Base-by-base conservation (phyloP, 2,888 invertebrate genomes). In the Anarsia innoxiella region DNA sequence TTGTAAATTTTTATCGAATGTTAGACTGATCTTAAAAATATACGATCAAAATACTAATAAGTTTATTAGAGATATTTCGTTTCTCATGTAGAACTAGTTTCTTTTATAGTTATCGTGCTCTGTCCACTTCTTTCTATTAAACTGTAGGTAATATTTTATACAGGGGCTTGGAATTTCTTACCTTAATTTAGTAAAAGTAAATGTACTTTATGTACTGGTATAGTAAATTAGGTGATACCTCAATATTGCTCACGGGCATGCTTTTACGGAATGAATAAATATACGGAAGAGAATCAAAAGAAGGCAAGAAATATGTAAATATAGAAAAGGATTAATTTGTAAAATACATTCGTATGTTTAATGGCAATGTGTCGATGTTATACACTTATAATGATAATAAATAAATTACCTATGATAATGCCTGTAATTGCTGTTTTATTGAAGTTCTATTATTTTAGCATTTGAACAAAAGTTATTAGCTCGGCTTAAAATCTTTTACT, bases 21-120 rank as follows among this genome's bases (percentile, higher is more conserved):
- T 83, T 83, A 83, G 83, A 83, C 84, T 83, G 83, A 82, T 79
- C 72, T 82, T 76, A 75, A 79, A 74, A 72, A 69, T 75, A 72
- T 76, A 78, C 67, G 73, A 77, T 74, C 71, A 67, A 58, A 63
- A 61, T 60, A 56, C 60, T 59, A 49, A 64, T 79, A 78, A 74
- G 73, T 78, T 75, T 67, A 59, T 65, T 74, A 70, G 65, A 60
- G 48, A 40, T 64, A 66, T 59, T 56, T 66, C 69, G 65, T 68
- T 53, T 61, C 64, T 53, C 56, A 46, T 59, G 51, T 50, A 38
- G 53, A 51, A 46, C 32, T 69, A 45, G 61, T 66, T 68, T 70
- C 39, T 56, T 57, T 49, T 56, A 47, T 51, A 58, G 48, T 63
- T 57, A 57, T 63, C 62, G 73, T 56, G 63, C 62, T 77, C 78